Evolutionary conservation across 2,888 invertebrate species (phyloP).

Genomic region (Ptilodon capucinus): DNA sequence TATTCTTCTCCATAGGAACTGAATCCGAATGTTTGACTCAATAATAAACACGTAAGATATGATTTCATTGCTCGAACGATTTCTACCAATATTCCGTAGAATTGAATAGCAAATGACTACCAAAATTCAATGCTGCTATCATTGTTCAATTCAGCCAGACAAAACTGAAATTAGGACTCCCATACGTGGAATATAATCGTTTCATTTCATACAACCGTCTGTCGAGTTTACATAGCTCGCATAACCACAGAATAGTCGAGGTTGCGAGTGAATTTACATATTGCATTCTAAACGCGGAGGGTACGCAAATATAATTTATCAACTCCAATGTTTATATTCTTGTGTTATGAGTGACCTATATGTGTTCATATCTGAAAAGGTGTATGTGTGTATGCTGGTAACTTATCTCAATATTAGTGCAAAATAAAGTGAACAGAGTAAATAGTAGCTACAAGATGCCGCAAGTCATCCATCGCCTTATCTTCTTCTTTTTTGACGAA

Average conservation of each 20-base stretch:
- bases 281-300: slow-evolving; percentile 54
- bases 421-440: neutral
- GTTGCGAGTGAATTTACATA: slow-evolving; percentile 63
- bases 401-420: too few species aligned
- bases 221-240: slow-evolving; percentile 48
- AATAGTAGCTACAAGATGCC: too few species aligned
- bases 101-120: neutral
- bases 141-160: neutral
- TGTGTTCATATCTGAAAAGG: slow-evolving; percentile 4
- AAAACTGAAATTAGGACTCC: neutral
- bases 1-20: too few species aligned
- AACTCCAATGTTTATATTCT: slow-evolving; percentile 21
- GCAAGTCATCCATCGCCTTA: too few species aligned
- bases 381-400: slow-evolving; percentile 8
- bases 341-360: slow-evolving; percentile 9
- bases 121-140: neutral
- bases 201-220: slow-evolving; percentile 18
- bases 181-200: slow-evolving; percentile 9
- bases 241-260: slow-evolving; percentile 40
- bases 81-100: too few species aligned
- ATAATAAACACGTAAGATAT: too few species aligned
- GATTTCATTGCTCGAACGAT: too few species aligned
- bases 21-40: neutral
- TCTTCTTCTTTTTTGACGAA: too few species aligned
- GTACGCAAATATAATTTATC: slow-evolving; percentile 27